Base-by-base conservation (phyloP, 2,888 invertebrate species). In the Axea sp. region DNA sequence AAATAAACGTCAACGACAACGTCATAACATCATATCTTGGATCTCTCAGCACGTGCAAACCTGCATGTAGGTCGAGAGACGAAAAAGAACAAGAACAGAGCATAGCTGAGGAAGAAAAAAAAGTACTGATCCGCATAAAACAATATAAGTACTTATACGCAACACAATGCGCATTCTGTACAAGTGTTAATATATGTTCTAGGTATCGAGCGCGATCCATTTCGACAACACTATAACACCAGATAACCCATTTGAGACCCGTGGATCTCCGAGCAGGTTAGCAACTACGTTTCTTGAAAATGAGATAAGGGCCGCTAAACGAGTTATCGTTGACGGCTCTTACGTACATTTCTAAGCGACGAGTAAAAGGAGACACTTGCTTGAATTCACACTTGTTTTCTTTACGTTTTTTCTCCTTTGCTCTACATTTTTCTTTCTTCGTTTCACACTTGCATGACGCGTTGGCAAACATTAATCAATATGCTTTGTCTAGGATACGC, bases 381-480 rank as follows among this genome's bases (percentile, higher is more conserved):
- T 14, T 39, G 33, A 65, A 64, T 64, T 60, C 37, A 47, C 67
- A 26, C 57, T 45, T 33, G 26, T 33, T 49, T 65, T 15, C 30
- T 28, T 30, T 4, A 12, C 45, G 26, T 8, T 45, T 11, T 24
- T 28, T 43, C n/a, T 35, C 28, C 9, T 7, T 45, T 28, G 9
- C 12, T 28, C 14, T 39, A 3, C 22, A 7, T 28, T 7, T 14
- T 37, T 12, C 7, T 12, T 14, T 19, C 39, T 45, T 12, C 17
- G 3, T 0, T 24, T 43, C 8, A 26, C 49, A 17, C 3, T 26
- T 31, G 19, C 55, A 43, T 37, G 39, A 59, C 59, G 22, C 43
- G 51, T 49, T 57, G 41, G 31, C 59, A 43, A 67, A 64, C 68
- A 74, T 74, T 74, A 60, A 73, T 73, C 73, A 73, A 73, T 68